These are phyloP conservation scores for Caloenas nicobarica DNA, from an alignment of 2,113 vertebrate species.

Conservation along the genomic window DNA sequence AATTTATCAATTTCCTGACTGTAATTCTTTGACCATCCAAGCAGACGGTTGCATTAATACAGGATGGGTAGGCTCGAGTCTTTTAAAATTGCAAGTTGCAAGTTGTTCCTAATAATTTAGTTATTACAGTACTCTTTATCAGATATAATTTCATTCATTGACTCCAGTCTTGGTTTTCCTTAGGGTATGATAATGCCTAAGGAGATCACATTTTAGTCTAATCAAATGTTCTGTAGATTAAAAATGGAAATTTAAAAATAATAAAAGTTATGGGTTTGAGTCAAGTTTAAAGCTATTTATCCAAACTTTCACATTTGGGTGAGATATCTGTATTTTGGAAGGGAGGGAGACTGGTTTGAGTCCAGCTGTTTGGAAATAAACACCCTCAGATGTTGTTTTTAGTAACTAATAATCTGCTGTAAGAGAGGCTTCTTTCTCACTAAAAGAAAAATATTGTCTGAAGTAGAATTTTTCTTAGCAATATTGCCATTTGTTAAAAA, in stretches of 20 bases:
- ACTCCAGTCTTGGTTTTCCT: not conserved
- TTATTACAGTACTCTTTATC: not conserved
- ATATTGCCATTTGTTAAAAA: not conserved
- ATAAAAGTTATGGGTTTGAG: not conserved
- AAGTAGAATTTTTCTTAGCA: not conserved
- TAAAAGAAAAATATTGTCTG: not conserved
- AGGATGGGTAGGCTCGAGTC: not conserved
- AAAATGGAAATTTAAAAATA: not conserved
- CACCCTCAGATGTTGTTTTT: not conserved
- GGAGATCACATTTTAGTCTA: not conserved
- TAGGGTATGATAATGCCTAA: not conserved
- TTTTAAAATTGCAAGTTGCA: not conserved
- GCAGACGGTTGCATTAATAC: not conserved
- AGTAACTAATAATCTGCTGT: not conserved
- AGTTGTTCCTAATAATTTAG: not conserved
- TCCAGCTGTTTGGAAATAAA: conserved; percentile 16
- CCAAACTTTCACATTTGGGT: not conserved
- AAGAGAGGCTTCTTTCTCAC: not conserved
- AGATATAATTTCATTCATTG: not conserved
- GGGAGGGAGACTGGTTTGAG: not conserved
- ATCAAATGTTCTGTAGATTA: not conserved
- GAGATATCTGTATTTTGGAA: not conserved
- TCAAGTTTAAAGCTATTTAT: not conserved
- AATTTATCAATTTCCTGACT: not conserved
- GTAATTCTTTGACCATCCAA: not conserved